Conservation (phyloP, 2,888 invertebrate genomes). For the Noctua janthina region DNA sequence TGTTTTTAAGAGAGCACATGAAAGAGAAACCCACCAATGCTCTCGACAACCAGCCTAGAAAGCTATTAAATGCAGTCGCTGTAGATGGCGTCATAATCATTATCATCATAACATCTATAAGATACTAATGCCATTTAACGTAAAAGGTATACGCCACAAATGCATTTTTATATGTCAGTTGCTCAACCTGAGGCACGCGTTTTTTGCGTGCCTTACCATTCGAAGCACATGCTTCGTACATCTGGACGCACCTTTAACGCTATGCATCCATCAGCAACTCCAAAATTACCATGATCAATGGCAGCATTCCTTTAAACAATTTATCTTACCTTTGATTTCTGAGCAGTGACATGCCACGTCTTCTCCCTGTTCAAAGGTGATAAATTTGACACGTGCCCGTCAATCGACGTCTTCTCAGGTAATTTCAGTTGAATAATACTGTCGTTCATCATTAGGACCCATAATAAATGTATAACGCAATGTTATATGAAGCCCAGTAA, state of each 20-base stretch:
- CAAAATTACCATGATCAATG: slow-evolving; percentile 34
- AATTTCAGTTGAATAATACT: slow-evolving; percentile 73
- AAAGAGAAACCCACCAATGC: neutral
- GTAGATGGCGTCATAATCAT: neutral
- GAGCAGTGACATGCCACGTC: slow-evolving; percentile 44
- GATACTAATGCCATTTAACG: neutral
- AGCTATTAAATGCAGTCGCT: neutral
- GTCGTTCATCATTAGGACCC: slow-evolving; percentile 69
- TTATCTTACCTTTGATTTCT: slow-evolving; percentile 60
- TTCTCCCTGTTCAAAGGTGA: slow-evolving; percentile 59
- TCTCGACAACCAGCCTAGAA: neutral
- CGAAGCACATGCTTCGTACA: neutral
- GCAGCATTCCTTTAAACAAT: slow-evolving; percentile 43
- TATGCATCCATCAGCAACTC: neutral
- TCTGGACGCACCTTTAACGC: neutral
- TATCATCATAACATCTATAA: neutral
- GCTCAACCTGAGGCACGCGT: neutral
- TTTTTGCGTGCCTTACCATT: neutral
- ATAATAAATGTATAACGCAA: slow-evolving; percentile 61
- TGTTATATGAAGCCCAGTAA: slow-evolving; percentile 21
- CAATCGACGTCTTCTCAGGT: slow-evolving; percentile 70
- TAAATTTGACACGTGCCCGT: slow-evolving; percentile 75
- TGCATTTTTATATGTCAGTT: neutral
- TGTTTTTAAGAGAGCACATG: neutral
- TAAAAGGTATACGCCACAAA: neutral